Conservation (phyloP, 2,888 invertebrate genomes). For the Mimumesa dahlbomi region DNA sequence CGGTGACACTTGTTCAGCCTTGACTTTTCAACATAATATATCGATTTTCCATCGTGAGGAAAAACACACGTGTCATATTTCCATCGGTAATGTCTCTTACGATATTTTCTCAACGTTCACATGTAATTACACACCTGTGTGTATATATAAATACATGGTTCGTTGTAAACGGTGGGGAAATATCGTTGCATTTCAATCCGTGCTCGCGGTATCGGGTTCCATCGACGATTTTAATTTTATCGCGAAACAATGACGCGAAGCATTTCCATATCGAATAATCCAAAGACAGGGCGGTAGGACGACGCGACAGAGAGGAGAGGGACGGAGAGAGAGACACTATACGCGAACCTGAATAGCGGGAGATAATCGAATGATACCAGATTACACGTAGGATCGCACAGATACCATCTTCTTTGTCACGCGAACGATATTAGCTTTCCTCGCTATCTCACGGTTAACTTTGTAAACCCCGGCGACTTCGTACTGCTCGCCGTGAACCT, state of each 20-base stretch:
- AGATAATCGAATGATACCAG: conserved; percentile 43
- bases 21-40: too few relatives aligned
- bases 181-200: too few relatives aligned
- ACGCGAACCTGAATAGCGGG: conserved; percentile 23
- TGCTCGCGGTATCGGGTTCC: too few relatives aligned
- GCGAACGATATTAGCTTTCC: conserved; percentile 27
- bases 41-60: too few relatives aligned
- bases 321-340: not conserved
- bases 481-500: not conserved
- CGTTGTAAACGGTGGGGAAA: too few relatives aligned
- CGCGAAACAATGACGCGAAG: conserved; percentile 9
- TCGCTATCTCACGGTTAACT: conserved; percentile 24
- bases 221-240: conserved; percentile 17
- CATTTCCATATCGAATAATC: conserved; percentile 13
- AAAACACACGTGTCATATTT: too few relatives aligned
- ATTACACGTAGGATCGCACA: conserved; percentile 35
- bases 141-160: too few relatives aligned
- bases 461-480: conserved; percentile 11
- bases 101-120: too few relatives aligned
- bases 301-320: not conserved
- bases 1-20: too few relatives aligned
- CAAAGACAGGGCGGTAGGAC: not conserved
- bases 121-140: too few relatives aligned
- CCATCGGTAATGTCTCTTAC: too few relatives aligned
- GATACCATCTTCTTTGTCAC: conserved; percentile 36